Evolutionary conservation across 23 tunicate species (phyloP), one percentile per base, ranked within the genome.

Genomic region (Halocynthia aurantium): DNA sequence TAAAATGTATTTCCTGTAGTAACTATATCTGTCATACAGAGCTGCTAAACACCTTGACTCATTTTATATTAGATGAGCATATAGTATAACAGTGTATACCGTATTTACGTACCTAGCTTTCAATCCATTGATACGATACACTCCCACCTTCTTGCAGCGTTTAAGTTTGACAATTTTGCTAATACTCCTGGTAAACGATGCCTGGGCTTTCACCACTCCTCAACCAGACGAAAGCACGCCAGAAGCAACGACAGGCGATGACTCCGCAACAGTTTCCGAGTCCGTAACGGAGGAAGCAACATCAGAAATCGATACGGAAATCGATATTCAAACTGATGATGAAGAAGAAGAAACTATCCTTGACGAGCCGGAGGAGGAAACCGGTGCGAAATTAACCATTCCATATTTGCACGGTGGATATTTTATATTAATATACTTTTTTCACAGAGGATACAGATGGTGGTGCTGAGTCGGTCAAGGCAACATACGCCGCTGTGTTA

Each of bases 381-480:
- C 70, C 10, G 70, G 70, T 65, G 31, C 10, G 70, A 65, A 65
- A 58, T 58, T 15, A n/a, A 5, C 63, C 1, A n/a, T 58, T 13
- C 4, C 63, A 58, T 15, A 58, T n/a, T 58, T 58, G 4, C 63
- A 15, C 4, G 17, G 44, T 31, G 44, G 44, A 31, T 31, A 31
- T 31, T 31, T 31, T 31, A 31, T 31, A 31, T 0, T 31, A 31
- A 31, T 31, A 31, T 31, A 31, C 44, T 31, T 31, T 31, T 31
- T 31, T 31, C 44, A 31, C 44, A 58, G 63, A n/a, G n/a, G 10
- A 10, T 57, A 57, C 12, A 10, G 62, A 19, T 65, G 70, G 49
- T 20, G 70, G 70, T 65, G 70, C 70, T 10, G 70, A 65, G 31
- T 65, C 70, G 1, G 70, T 65, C n/a, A 65, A 65, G 19, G 70